phyloP scores from a whole-genome alignment of 2,113 vertebrate species.

The Microtus montanus region DNA sequence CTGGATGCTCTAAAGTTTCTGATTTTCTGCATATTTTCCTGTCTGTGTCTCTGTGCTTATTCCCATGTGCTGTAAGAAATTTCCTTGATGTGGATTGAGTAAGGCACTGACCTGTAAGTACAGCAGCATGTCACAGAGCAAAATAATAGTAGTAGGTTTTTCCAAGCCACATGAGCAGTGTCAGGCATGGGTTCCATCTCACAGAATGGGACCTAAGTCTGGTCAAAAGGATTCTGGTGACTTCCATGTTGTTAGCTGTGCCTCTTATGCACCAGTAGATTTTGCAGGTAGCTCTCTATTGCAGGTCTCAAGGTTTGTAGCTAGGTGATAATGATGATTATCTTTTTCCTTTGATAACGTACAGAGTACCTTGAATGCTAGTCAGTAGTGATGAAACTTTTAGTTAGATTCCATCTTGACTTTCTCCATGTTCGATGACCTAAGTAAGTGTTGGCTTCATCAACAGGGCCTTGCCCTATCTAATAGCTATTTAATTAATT shows the following conservation, averaged over 20 bases:
- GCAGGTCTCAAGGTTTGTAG: not conserved
- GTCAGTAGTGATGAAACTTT: not conserved
- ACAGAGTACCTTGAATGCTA: not conserved
- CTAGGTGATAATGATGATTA: not conserved
- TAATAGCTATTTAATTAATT: not conserved
- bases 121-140: not conserved
- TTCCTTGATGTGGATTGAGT: not conserved
- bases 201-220: not conserved
- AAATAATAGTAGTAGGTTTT: not conserved
- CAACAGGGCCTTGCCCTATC: not conserved
- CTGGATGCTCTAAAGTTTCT: not conserved
- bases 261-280: not conserved
- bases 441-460: not conserved
- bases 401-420: not conserved
- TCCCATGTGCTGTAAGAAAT: not conserved
- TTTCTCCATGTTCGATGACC: not conserved
- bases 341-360: not conserved
- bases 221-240: not conserved
- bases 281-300: not conserved
- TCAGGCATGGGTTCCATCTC: not conserved
- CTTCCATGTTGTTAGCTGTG: not conserved
- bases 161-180: not conserved
- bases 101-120: not conserved
- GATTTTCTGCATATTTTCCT: not conserved
- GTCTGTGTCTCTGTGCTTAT: not conserved